Conservation (phyloP, 1,140 invertebrate species). For the Battus philenor region DNA sequence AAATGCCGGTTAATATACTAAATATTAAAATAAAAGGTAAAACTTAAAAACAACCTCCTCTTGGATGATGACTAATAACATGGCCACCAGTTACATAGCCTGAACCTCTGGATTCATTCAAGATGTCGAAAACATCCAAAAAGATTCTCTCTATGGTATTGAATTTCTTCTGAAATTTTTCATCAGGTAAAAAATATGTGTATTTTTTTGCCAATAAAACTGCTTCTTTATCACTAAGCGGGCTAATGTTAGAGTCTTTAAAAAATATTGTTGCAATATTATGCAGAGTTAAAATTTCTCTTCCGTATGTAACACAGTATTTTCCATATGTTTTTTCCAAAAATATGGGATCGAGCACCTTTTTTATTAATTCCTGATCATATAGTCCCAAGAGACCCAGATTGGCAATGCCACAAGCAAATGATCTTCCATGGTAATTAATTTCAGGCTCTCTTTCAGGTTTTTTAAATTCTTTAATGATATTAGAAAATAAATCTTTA, state of each 20-base stretch:
- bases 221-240: conserved; percentile 55
- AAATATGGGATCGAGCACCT: conserved; percentile 62
- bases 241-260: conserved; percentile 69
- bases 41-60: conserved; percentile 64
- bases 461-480: conserved; percentile 73
- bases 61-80: conserved; percentile 76
- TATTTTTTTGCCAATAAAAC: conserved; percentile 70
- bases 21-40: too few species aligned
- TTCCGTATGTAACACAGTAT: conserved; percentile 48
- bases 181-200: conserved; percentile 66
- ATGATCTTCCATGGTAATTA: conserved; percentile 52
- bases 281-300: conserved; percentile 77
- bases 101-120: conserved; percentile 47
- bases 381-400: conserved; percentile 70
- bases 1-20: too few species aligned
- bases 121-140: conserved; percentile 57
- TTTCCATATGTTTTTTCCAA: conserved; percentile 61
- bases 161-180: conserved; percentile 63
- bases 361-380: conserved; percentile 72
- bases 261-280: conserved; percentile 76
- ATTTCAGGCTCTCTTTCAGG: conserved; percentile 67
- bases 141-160: conserved; percentile 67
- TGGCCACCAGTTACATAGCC: conserved; percentile 65
- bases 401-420: conserved; percentile 70
- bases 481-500: conserved; percentile 63